Evolutionary conservation across 2,797 vertebrate genomes (phyloP).

Genomic region (Chelonia mydas): DNA sequence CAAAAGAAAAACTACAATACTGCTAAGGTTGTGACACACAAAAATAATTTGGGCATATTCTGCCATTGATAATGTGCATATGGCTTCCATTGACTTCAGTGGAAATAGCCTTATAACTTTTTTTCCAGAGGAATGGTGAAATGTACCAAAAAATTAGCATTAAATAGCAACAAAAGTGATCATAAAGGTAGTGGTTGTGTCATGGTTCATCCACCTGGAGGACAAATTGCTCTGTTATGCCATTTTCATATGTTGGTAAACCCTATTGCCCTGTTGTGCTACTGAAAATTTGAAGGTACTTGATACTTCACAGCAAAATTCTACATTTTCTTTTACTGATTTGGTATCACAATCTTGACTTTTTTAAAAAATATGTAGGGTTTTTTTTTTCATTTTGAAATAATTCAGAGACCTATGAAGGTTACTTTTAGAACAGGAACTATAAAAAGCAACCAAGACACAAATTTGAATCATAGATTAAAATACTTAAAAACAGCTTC

Average conservation of each 20-base stretch:
- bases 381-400: neutral
- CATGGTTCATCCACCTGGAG: neutral
- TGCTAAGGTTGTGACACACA: neutral
- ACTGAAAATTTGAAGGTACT: neutral
- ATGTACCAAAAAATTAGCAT: neutral
- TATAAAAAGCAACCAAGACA: too few relatives aligned
- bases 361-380: neutral
- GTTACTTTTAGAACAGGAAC: neutral
- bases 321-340: neutral
- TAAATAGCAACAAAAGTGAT: neutral
- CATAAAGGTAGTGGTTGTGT: too few relatives aligned
- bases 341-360: neutral
- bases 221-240: neutral
- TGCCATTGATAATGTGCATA: neutral
- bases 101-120: neutral
- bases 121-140: neutral
- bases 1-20: neutral
- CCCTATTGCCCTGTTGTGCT: neutral
- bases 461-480: neutral
- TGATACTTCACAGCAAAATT: neutral
- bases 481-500: neutral
- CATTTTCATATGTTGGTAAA: neutral
- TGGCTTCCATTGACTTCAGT: neutral
- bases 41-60: neutral
- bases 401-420: neutral